phyloP scores from a whole-genome alignment of 2,113 vertebrate species.

The Dascyllus trimaculatus region DNA sequence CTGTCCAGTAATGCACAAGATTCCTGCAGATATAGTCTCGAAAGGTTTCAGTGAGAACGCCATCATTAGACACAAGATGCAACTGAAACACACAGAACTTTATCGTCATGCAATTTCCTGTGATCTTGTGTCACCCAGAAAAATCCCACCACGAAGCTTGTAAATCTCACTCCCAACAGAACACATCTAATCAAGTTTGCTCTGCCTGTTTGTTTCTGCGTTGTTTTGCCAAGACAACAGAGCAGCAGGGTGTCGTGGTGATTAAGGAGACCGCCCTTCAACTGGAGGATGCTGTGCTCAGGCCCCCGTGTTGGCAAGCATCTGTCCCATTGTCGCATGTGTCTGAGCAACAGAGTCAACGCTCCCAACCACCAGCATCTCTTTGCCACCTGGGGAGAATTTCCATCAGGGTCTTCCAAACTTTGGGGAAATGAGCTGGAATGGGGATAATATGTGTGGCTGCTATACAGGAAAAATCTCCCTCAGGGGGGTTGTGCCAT shows the following conservation, averaged over 20 bases:
- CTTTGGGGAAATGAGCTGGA: slow-evolving; percentile 24
- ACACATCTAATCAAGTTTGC: slow-evolving; percentile 62
- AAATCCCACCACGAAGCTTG: slow-evolving; percentile 24
- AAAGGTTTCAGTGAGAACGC: too few species aligned
- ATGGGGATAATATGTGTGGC: background rate
- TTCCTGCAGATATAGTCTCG: too few species aligned
- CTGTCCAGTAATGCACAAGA: too few species aligned
- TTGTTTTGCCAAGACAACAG: slow-evolving; percentile 56
- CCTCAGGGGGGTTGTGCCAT: background rate
- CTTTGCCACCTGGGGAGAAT: slow-evolving; percentile 22
- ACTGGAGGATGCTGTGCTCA: slow-evolving; percentile 51
- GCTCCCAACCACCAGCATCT: background rate
- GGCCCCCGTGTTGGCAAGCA: slow-evolving; percentile 63
- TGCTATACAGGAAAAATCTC: background rate
- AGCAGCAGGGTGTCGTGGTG: slow-evolving; percentile 67
- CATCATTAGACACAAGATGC: too few species aligned
- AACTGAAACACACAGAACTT: background rate
- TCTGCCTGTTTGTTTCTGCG: slow-evolving; percentile 50
- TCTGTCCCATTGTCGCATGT: slow-evolving; percentile 47
- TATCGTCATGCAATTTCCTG: slow-evolving; percentile 9
- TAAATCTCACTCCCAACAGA: slow-evolving; percentile 57
- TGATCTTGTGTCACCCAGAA: slow-evolving; percentile 9
- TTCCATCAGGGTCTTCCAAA: slow-evolving; percentile 25
- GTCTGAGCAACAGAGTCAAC: slow-evolving; percentile 4
- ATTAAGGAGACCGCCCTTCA: slow-evolving; percentile 70